Evolutionary conservation across 2,888 invertebrate species (phyloP).

Genomic region (Gisinianus flammeolus): DNA sequence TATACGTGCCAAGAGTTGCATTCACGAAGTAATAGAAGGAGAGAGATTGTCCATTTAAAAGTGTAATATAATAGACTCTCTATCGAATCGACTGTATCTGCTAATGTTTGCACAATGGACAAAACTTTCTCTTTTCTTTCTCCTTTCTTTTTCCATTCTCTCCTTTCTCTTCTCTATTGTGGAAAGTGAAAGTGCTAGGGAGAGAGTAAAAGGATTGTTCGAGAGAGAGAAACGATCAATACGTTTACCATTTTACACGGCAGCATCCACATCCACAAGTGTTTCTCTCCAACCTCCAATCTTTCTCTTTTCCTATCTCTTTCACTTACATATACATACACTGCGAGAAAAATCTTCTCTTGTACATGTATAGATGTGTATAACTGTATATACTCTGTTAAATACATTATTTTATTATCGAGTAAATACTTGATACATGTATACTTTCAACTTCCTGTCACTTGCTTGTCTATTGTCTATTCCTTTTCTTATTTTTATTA

Average conservation of each 20-base stretch:
- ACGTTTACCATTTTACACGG: slow-evolving; percentile 31
- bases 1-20: no score
- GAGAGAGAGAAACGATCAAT: slow-evolving; percentile 30
- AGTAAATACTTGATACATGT: no score
- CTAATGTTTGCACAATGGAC: slow-evolving; percentile 28
- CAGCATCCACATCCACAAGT: slow-evolving; percentile 23
- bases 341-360: slow-evolving; percentile 2
- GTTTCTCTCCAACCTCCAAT: not conserved
- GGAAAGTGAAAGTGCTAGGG: not conserved
- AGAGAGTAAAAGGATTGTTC: slow-evolving; percentile 7
- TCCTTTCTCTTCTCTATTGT: not conserved
- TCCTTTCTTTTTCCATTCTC: not conserved
- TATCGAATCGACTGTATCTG: not conserved
- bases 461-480: no score
- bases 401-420: no score
- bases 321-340: not conserved
- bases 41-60: not conserved
- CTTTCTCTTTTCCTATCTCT: slow-evolving; percentile 1
- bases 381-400: no score
- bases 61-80: not conserved
- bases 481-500: no score
- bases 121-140: not conserved
- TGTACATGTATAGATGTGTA: no score
- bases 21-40: not conserved
- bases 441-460: no score